Base-by-base conservation (phyloP, 2,888 invertebrate species). In the Zygothrica quintamaculata region DNA sequence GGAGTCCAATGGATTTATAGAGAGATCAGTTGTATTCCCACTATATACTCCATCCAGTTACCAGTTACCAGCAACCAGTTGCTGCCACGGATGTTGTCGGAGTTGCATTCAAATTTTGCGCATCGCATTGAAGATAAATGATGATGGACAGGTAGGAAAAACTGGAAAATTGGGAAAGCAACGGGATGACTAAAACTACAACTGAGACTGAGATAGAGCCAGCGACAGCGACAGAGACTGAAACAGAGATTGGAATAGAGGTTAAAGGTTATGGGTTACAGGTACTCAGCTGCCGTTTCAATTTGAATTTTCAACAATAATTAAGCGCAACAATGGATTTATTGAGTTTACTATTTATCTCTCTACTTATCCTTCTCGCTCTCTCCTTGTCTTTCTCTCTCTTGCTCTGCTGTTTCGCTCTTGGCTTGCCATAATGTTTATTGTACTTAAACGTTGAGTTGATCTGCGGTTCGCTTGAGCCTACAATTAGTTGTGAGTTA, bases 71-170 rank as follows among this genome's bases (percentile, higher is more conserved):
- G 3, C 3, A n/a, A 0, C 6, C 15, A 16, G 13, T 34, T 26
- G 55, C 50, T 44, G 66, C 52, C 62, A 59, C 67, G 72, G 60
- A 60, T 68, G 61, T 44, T 52, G 65, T 44, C 53, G 65, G 37
- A 44, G 59, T 43, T 77, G 82, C 84, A 87, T 86, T 88, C 86
- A 88, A 88, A 88, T 87, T 88, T 88, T 77, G 86, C 87, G 87
- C 80, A 80, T 66, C 70, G 68, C 71, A 40, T 48, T 42, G 64
- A 85, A 84, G 86, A 87, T 79, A 88, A 87, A 88, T 87, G 87
- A 86, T 81, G 62, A 22, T 18, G 13, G 43, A 7, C 31, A 37
- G 26, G 18, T 39, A 18, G 15, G 31, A 22, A 25, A 46, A 33
- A 34, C 9, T n/a, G 18, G 15, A 47, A 8, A 1, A 3, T 34